These are phyloP conservation scores for Siniperca scherzeri DNA, from an alignment of 2,797 vertebrate genomes.

Conservation along the genomic window DNA sequence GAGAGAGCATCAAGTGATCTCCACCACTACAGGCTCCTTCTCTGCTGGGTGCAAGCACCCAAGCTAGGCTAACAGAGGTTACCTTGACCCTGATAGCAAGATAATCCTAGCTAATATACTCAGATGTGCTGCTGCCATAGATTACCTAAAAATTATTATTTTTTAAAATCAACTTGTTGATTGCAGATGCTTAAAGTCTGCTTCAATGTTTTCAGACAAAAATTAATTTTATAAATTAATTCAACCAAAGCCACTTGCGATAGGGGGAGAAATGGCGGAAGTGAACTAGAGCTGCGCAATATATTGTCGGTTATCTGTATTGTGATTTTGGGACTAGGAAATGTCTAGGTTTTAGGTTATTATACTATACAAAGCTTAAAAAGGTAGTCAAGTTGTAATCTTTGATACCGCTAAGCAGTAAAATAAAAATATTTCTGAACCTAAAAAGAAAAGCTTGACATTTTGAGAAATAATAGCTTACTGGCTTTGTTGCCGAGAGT, in stretches of 20 bases:
- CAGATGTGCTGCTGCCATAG: conserved; percentile 7
- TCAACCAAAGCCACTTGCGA: background rate
- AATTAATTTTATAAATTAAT: background rate
- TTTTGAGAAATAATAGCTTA: background rate
- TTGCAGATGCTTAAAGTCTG: background rate
- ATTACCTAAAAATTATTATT: too few species aligned
- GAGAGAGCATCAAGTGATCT: conserved; percentile 38
- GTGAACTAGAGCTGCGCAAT: background rate
- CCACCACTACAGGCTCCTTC: conserved; percentile 32
- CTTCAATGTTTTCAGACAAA: background rate
- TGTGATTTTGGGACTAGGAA: background rate
- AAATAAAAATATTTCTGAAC: background rate
- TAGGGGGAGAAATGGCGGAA: background rate
- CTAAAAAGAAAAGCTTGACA: background rate
- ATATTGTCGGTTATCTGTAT: background rate
- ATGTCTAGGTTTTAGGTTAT: background rate
- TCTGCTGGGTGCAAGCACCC: conserved; percentile 24
- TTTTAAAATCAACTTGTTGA: background rate
- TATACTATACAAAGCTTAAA: background rate
- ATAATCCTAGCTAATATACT: background rate
- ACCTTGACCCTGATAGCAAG: conserved; percentile 2
- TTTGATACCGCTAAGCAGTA: background rate
- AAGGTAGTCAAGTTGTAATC: background rate
- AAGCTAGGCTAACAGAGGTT: conserved; percentile 27
- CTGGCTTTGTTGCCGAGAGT: background rate